Evolutionary conservation across 2,113 vertebrate species (phyloP).

Genomic region (Mus spicilegus): DNA sequence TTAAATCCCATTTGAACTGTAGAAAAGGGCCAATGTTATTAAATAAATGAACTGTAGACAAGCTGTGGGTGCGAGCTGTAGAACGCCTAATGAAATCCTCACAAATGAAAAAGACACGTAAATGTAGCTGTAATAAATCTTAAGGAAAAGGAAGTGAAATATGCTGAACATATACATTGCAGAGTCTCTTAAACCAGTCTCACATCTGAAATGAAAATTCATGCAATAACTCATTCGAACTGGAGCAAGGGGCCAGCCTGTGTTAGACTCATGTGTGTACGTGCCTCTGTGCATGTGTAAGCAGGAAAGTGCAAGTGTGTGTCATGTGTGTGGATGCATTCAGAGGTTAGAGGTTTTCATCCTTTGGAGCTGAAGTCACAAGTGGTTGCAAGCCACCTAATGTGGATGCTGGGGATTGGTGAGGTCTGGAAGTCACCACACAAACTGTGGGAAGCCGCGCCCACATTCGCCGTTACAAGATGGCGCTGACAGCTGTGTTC

Average conservation of each 20-base stretch:
- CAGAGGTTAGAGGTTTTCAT: background rate
- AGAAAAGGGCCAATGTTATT: background rate
- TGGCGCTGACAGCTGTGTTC: no score
- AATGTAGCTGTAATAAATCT: background rate
- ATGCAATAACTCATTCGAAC: background rate
- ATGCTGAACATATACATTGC: background rate
- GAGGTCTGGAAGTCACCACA: no score
- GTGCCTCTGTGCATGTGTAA: background rate
- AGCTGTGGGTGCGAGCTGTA: background rate
- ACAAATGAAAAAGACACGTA: background rate
- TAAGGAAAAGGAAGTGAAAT: slow-evolving; percentile 6
- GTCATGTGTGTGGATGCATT: background rate
- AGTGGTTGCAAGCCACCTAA: background rate
- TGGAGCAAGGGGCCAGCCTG: background rate
- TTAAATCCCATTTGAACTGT: slow-evolving; percentile 13
- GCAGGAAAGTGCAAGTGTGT: background rate
- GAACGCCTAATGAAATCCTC: background rate
- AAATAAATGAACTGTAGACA: slow-evolving; percentile 8
- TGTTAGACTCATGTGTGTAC: background rate
- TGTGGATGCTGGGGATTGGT: background rate
- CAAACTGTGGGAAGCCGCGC: no score
- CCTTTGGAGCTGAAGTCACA: background rate
- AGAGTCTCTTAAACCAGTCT: background rate
- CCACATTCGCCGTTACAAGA: no score
- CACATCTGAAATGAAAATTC: background rate